Evolutionary conservation across 2,113 vertebrate genomes (phyloP).

Genomic region (Leptocoma aspasia): DNA sequence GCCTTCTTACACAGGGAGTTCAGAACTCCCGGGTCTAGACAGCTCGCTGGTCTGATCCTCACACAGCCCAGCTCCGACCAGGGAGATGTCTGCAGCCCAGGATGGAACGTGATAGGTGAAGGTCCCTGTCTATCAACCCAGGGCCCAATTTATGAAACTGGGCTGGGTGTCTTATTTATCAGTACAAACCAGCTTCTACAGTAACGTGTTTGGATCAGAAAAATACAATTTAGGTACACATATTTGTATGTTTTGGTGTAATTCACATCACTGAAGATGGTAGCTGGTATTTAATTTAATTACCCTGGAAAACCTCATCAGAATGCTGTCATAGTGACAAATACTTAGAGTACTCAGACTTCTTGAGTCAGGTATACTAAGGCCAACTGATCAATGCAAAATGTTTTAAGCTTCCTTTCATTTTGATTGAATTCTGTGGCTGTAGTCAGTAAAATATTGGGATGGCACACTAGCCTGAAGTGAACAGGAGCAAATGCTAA

Average conservation of each 20-base stretch:
- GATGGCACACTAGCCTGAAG: neutral
- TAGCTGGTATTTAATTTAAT: neutral
- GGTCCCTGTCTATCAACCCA: neutral
- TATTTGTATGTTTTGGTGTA: neutral
- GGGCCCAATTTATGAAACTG: neutral
- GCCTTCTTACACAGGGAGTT: neutral
- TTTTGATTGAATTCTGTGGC: neutral
- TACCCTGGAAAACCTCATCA: neutral
- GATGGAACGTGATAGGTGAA: neutral
- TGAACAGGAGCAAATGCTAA: neutral
- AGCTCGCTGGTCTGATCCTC: neutral
- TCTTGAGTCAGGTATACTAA: neutral
- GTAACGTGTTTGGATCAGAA: neutral
- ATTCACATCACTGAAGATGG: neutral
- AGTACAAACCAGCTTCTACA: neutral
- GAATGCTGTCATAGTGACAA: neutral
- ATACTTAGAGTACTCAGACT: neutral
- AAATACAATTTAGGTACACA: neutral
- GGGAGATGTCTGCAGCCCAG: neutral
- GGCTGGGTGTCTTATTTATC: neutral
- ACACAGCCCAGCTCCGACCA: neutral
- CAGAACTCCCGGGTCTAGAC: neutral
- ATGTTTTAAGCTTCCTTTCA: neutral
- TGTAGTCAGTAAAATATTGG: neutral
- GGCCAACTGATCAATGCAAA: neutral